Evolutionary conservation across 2,888 invertebrate genomes (phyloP), one percentile per base, ranked within the genome.

Genomic region (Sinodicranocentrus sp.): DNA sequence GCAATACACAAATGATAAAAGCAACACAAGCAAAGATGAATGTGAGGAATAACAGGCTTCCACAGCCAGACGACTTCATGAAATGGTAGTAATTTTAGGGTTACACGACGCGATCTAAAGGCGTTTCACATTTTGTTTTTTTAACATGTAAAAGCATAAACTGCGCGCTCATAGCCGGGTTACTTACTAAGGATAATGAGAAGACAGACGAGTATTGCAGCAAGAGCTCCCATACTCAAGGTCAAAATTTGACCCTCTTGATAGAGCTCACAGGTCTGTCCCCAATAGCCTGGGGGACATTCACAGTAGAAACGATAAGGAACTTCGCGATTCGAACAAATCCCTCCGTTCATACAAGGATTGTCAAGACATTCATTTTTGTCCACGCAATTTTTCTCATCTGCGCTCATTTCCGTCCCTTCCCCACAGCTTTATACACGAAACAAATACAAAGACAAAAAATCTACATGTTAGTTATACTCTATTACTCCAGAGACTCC

Each of bases 161-260:
- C 67, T 21, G 23, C n/a, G n/a, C n/a, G n/a, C n/a, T n/a, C n/a
- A n/a, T n/a, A n/a, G n/a, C 54, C 39, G 25, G 17, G 17, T 6
- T 73, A 95, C 97, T 96, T 94, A 98, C 98, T 95, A 92, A 98
- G 94, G 90, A 99, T 97, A 91, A 98, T 96, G 91, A 87, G 87
- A 23, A 87, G 87, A 84, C 98, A 98, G 92, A 98, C 96, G 91
- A 99, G 94, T 91, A 99, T 98, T 90, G 98, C 98, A 87, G 98
- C 97, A 89, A 99, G 93, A 86, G 98, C 98, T 89, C 98, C 97
- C 94, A 97, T 97, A 92, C 98, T 97, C 90, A 99, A 94, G 90
- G 97, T 97, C 90, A 98, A 93, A 87, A 97, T 97, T 92, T 97
- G 97, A 89, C 97, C 97, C 91, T 98, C 97, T 90, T 97, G 96